Evolutionary conservation across 2,888 invertebrate species (phyloP), one percentile per base, ranked within the genome.

Genomic region (Cyclophora albipunctata): DNA sequence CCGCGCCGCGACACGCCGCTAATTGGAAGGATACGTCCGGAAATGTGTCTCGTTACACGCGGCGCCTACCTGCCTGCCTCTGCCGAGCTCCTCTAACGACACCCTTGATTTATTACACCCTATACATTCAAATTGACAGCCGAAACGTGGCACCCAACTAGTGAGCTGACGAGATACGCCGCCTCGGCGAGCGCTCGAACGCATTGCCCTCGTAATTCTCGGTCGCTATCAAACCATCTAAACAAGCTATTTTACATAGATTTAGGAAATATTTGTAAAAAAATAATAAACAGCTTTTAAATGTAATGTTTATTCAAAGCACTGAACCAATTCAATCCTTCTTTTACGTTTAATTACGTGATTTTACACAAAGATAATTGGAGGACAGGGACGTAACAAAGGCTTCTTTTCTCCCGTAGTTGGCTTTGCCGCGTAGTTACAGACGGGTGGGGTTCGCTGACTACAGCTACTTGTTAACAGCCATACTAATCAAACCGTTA

Each of bases 11-110:
- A 58, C 50, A 49, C 55, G 61, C 58, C 74, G 67, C 81, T 86
- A 84, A 86, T 87, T 86, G 84, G 86, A 78, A 76, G 80, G 81
- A 83, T 82, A 78, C 77, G 73, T 73, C 74, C 77, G 81, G 78
- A 79, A 77, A 79, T 78, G 78, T 81, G 83, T 84, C 84, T 86
- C 75, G 84, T 84, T 84, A 84, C 77, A 73, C 67, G 58, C 58
- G 64, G 68, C 69, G 67, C 74, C 75, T 73, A 76, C 79, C 76
- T 76, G 73, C 69, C 69, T 61, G 55, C 63, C 62, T 51, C 40
- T 47, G 44, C 53, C 47, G 5, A 58, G 55, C 54, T 57, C 64
- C 63, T 68, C 75, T 75, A 77, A 78, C 74, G 70, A 75, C 72
- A 69, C 66, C 71, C 63, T 75, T 78, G 78, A 83, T 84, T 83